A percentile compares a stretch with the other conserved stretches of the same genome.
Conservation (phyloP, 2,797 vertebrate species). For the Synanceia verrucosa region DNA sequence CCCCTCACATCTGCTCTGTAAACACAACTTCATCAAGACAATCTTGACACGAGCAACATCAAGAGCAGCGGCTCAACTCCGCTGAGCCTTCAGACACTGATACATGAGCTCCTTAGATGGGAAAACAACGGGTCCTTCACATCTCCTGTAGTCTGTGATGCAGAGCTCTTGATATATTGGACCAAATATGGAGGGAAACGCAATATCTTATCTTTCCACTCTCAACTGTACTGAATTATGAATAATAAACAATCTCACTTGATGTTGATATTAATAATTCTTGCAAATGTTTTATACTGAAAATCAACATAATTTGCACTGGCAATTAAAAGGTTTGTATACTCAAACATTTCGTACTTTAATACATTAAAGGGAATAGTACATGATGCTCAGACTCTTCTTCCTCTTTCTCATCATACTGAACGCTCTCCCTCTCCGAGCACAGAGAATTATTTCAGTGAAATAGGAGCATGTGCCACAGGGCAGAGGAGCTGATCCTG, state of each 20-base stretch:
- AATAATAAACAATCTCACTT: conserved; percentile 8
- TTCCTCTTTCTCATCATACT: not conserved
- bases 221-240: conserved; percentile 1
- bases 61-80: conserved; percentile 30
- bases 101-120: conserved; percentile 11
- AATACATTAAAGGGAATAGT: conserved; percentile 30
- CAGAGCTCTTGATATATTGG: conserved; percentile 2
- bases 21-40: conserved; percentile 32
- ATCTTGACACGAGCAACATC: conserved; percentile 25
- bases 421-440: conserved; percentile 13
- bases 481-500: conserved; percentile 73
- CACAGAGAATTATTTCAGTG: conserved; percentile 57
- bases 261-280: conserved; percentile 9
- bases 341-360: not conserved
- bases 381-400: conserved; percentile 5
- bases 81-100: conserved; percentile 30
- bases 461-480: conserved; percentile 68
- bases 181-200: not conserved
- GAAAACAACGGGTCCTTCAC: conserved; percentile 2
- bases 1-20: not conserved
- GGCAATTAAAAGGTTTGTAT: not conserved
- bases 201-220: not conserved
- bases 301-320: conserved; percentile 4
- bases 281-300: not conserved
- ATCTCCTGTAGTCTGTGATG: not conserved